Conservation (phyloP, 2,888 invertebrate species). For the Allophyes oxyacanthae region DNA sequence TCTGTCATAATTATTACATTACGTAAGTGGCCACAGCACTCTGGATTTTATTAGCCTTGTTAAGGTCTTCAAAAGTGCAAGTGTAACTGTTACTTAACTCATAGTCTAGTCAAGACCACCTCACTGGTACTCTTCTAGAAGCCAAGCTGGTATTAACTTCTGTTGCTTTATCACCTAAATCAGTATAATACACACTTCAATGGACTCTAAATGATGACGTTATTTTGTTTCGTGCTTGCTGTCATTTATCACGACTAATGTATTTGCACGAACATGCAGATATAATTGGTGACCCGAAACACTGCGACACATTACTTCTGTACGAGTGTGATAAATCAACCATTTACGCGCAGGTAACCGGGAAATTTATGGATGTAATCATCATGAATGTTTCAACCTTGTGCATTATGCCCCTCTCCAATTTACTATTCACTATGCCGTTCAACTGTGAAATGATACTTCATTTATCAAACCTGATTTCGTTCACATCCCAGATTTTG, state of each 20-base stretch:
- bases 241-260: conserved; percentile 53
- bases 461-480: conserved; percentile 38
- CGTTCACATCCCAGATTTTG: conserved; percentile 15
- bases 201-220: conserved; percentile 25
- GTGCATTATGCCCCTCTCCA: conserved; percentile 60
- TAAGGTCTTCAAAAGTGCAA: too few relatives aligned
- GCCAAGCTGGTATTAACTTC: too few relatives aligned
- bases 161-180: too few relatives aligned
- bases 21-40: too few relatives aligned
- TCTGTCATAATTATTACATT: too few relatives aligned
- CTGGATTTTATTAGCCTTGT: too few relatives aligned
- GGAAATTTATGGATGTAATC: conserved; percentile 77
- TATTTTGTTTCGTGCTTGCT: conserved; percentile 31
- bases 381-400: conserved; percentile 72
- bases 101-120: too few relatives aligned
- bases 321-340: conserved; percentile 70
- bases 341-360: conserved; percentile 72
- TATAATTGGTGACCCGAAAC: conserved; percentile 60
- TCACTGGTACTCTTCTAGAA: too few relatives aligned
- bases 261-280: conserved; percentile 52
- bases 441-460: conserved; percentile 50
- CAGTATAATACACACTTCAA: conserved; percentile 17
- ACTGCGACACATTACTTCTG: conserved; percentile 65
- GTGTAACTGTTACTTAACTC: too few relatives aligned
- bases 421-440: conserved; percentile 56